These are phyloP conservation scores for Triplophysa bombifrons DNA, from an alignment of 2,797 vertebrate species.

Conservation along the genomic window DNA sequence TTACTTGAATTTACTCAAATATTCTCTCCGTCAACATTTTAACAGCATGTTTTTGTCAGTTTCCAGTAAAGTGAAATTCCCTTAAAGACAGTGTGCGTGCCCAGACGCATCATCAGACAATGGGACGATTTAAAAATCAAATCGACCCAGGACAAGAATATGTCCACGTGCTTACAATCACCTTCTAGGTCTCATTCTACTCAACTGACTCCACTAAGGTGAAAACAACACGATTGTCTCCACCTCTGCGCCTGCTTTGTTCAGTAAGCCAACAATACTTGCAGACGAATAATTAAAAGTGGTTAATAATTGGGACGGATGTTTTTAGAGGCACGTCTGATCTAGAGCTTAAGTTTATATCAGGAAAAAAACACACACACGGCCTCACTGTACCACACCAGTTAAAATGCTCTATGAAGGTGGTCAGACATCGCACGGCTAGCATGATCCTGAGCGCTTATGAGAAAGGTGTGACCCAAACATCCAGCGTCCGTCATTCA, in stretches of 20 bases:
- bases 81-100: constrained; percentile 52
- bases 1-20: constrained; percentile 43
- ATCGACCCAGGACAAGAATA: not conserved
- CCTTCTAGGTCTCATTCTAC: constrained; percentile 20
- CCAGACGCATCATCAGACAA: constrained; percentile 16
- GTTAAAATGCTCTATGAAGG: not conserved
- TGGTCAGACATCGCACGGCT: not conserved
- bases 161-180: constrained; percentile 17
- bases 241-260: constrained; percentile 4
- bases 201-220: constrained; percentile 17
- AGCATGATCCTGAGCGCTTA: constrained; percentile 35
- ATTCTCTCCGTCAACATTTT: constrained; percentile 51
- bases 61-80: constrained; percentile 62
- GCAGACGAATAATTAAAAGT: constrained; percentile 6
- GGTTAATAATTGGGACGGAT: constrained; percentile 37
- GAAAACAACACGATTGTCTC: constrained; percentile 10
- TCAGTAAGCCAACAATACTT: constrained; percentile 11
- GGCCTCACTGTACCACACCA: not conserved
- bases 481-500: constrained; percentile 28
- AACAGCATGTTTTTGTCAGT: constrained; percentile 60
- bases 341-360: constrained; percentile 38
- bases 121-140: constrained; percentile 17
- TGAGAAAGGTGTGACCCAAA: constrained; percentile 36
- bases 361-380: constrained; percentile 28
- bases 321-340: constrained; percentile 32